Evolutionary conservation across 2,888 invertebrate genomes (phyloP), one percentile per base, ranked within the genome.

Genomic region (Hemicrepidius hirtus): DNA sequence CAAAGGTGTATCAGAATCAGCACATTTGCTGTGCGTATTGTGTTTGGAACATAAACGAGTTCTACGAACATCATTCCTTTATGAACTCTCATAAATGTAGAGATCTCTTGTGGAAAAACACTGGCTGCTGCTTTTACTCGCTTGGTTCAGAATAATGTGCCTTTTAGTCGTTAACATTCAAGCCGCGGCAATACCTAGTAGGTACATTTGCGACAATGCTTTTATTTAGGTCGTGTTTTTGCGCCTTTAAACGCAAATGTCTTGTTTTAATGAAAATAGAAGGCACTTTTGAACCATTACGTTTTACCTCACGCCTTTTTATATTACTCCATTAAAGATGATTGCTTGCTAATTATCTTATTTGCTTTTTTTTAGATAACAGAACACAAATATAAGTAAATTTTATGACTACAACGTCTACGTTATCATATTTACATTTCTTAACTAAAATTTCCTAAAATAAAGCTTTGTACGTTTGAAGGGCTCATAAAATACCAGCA

Each of bases 41-140:
- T 66, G 53, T 37, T 64, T 21, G 24, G 10, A 20, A 64, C 21
- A 35, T 37, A 64, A 64, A 64, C 37, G 64, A 64, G 32, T 66
- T 55, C 55, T 66, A 44, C 50, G 53, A 53, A 66, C 65, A 66
- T 66, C 57, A 44, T 46, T 67, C 37, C 67, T 67, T 67, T 67
- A 67, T 67, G 67, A 67, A 67, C 46, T 59, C 57, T 40, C 32
- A 67, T 67, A 57, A 67, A 57, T 59, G 59, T 20, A 24, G 59
- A 59, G 63, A 68, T 72, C 63, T 68, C 68, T 72, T 59, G 40
- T 59, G 49, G 72, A 72, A 72, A 72, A 72, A 62, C 62, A 62
- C 44, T 66, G n/a, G 53, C 59, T 66, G 20, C 65, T 62, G 67
- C 64, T 72, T 68, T 72, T 53, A 24, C 64, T 63, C 66, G 68